phyloP scores from a whole-genome alignment of 2,888 invertebrate genomes.

The Leptopilina myrica region DNA sequence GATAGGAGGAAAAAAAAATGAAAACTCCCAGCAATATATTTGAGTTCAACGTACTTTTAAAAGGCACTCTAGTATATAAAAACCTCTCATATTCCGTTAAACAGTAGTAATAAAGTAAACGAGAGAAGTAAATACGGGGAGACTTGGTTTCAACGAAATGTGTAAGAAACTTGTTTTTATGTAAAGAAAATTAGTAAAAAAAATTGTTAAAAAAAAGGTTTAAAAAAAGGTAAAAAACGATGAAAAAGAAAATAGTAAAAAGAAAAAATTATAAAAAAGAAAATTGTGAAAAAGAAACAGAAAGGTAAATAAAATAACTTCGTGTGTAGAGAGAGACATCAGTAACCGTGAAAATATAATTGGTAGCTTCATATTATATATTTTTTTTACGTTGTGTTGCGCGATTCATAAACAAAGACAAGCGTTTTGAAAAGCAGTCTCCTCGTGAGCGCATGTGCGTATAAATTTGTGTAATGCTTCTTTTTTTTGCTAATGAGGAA shows the following conservation, averaged over 20 bases:
- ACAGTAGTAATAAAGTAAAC: conserved; percentile 3
- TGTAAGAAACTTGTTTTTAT: conserved; percentile 2
- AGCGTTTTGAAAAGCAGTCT: conserved; percentile 19
- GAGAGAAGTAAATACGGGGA: background rate
- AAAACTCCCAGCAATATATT: background rate
- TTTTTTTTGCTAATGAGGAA: conserved; percentile 18
- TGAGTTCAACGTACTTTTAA: conserved; percentile 2
- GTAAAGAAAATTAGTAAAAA: background rate
- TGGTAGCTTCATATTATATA: background rate
- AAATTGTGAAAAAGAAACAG: background rate
- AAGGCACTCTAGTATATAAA: conserved; percentile 12
- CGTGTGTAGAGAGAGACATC: background rate
- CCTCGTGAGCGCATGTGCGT: conserved; percentile 13
- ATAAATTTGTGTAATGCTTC: background rate
- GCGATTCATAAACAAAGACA: background rate
- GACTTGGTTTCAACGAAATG: background rate
- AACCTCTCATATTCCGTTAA: conserved; percentile 18
- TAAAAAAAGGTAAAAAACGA: no score
- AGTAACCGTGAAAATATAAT: conserved; percentile 34
- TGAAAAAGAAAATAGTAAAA: background rate
- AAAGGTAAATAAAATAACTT: background rate
- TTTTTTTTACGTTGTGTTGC: background rate
- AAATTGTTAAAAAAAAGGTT: background rate
- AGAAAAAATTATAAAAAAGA: background rate
- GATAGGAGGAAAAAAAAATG: background rate